Evolutionary conservation across 2,888 invertebrate species (phyloP).

Genomic region (Ferdinandea cuprea): DNA sequence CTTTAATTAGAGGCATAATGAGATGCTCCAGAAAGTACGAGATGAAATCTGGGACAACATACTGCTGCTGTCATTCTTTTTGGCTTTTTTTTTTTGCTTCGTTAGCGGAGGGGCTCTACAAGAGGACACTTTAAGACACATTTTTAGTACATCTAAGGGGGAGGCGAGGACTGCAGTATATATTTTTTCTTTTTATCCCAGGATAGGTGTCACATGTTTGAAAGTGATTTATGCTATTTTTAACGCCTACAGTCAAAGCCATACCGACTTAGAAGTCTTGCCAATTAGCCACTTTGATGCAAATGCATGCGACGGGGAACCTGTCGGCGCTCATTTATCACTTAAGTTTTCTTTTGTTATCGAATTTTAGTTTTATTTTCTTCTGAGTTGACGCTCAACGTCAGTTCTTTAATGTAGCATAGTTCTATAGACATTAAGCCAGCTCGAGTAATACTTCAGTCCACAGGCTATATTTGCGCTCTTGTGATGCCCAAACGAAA

Average conservation of each 20-base stretch:
- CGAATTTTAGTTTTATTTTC: background rate
- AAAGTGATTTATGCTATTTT: background rate
- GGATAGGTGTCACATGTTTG: background rate
- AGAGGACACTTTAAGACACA: constrained; percentile 20
- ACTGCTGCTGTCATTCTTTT: constrained; percentile 62
- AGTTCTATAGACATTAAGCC: too few relatives aligned
- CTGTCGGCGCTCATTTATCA: constrained; percentile 8
- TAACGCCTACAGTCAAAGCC: background rate
- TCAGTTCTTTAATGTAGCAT: too few relatives aligned
- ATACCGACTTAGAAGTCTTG: constrained; percentile 7
- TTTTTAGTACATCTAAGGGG: constrained; percentile 31
- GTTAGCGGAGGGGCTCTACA: constrained; percentile 1
- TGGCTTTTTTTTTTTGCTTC: constrained; percentile 13
- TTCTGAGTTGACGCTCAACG: too few relatives aligned
- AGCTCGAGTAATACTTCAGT: too few relatives aligned
- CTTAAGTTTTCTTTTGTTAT: constrained; percentile 14
- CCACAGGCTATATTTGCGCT: too few relatives aligned
- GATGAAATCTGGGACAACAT: constrained; percentile 62
- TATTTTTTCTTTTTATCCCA: constrained; percentile 6
- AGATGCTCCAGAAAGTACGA: constrained; percentile 63
- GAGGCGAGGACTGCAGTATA: too few relatives aligned
- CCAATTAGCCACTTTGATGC: constrained; percentile 40
- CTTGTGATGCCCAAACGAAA: too few relatives aligned
- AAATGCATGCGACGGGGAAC: background rate
- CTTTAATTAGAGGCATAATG: constrained; percentile 69